Evolutionary conservation across 37 sponge, comb jelly and placozoan genomes (phyloP).

Genomic region (Agelas oroides): DNA sequence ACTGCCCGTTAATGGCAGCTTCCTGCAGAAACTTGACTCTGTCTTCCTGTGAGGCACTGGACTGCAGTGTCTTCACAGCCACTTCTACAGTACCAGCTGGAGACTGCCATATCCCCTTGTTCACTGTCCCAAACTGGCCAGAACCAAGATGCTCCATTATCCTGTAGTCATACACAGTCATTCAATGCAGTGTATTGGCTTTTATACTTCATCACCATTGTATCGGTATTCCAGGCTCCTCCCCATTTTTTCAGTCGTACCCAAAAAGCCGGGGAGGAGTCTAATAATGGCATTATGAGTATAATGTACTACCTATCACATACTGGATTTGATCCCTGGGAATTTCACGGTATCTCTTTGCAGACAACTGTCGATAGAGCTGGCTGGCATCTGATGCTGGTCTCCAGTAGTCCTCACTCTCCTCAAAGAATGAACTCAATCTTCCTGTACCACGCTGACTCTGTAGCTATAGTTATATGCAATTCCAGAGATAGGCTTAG

Average conservation of each 20-base stretch:
- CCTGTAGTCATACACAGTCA: not conserved
- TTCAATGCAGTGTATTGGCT: not conserved
- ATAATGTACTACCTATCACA: not conserved
- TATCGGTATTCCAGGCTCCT: not conserved
- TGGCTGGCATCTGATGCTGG: conserved; percentile 28
- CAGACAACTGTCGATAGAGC: conserved; percentile 50
- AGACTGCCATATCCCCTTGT: conserved; percentile 34
- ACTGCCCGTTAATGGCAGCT: conserved; percentile 53
- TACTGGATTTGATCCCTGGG: conserved; percentile 34
- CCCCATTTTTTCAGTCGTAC: not conserved
- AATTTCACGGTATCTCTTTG: conserved; percentile 55
- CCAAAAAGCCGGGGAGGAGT: too few species aligned
- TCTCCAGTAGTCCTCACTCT: conserved; percentile 38
- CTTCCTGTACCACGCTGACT: too few species aligned
- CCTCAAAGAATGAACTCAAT: conserved; percentile 34
- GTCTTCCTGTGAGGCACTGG: conserved; percentile 20
- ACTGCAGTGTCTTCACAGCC: conserved; percentile 38
- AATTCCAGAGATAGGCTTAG: too few species aligned
- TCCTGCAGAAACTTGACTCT: conserved; percentile 48
- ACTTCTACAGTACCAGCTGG: conserved; percentile 23
- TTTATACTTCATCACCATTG: not conserved
- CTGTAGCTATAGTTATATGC: too few species aligned
- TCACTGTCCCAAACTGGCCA: conserved; percentile 32
- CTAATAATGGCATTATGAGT: too few species aligned
- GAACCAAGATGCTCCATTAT: not conserved